Evolutionary conservation across 2,888 invertebrate genomes (phyloP).

Genomic region (Xanthorhoe designata): DNA sequence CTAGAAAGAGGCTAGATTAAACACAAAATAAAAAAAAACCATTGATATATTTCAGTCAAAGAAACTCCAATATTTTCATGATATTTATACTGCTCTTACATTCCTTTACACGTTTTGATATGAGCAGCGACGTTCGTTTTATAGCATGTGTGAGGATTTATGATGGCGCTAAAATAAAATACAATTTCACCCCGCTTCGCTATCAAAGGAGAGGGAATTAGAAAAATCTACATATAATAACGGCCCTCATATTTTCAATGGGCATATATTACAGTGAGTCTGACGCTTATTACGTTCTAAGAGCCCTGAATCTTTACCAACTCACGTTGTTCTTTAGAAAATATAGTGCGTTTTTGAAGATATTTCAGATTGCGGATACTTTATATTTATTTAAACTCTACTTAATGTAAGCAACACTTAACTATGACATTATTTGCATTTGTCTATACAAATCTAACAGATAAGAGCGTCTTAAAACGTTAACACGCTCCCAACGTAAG

Average conservation of each 20-base stretch:
- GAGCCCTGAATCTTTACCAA: slow-evolving; percentile 46
- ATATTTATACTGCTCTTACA: slow-evolving; percentile 20
- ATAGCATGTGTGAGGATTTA: slow-evolving; percentile 73
- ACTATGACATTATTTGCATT: too few species aligned
- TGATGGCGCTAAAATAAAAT: slow-evolving; percentile 78
- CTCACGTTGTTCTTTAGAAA: slow-evolving; percentile 15
- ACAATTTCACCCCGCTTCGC: slow-evolving; percentile 73
- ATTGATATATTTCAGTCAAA: slow-evolving; percentile 22
- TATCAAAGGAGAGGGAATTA: slow-evolving; percentile 67
- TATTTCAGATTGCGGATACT: too few species aligned
- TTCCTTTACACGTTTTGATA: slow-evolving; percentile 30
- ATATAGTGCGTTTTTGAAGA: background rate
- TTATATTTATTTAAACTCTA: too few species aligned
- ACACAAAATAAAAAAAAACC: slow-evolving; percentile 5
- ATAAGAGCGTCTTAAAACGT: too few species aligned
- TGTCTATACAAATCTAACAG: too few species aligned
- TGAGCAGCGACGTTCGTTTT: slow-evolving; percentile 65
- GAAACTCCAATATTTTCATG: slow-evolving; percentile 21
- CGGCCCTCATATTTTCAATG: slow-evolving; percentile 61
- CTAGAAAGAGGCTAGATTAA: background rate
- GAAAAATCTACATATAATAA: slow-evolving; percentile 75
- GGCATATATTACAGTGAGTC: slow-evolving; percentile 61
- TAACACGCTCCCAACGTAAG: too few species aligned
- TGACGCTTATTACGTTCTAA: slow-evolving; percentile 68
- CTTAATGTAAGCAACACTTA: too few species aligned